Evolutionary conservation across 2,113 vertebrate genomes (phyloP).

Genomic region (Sphyrna mokarran): DNA sequence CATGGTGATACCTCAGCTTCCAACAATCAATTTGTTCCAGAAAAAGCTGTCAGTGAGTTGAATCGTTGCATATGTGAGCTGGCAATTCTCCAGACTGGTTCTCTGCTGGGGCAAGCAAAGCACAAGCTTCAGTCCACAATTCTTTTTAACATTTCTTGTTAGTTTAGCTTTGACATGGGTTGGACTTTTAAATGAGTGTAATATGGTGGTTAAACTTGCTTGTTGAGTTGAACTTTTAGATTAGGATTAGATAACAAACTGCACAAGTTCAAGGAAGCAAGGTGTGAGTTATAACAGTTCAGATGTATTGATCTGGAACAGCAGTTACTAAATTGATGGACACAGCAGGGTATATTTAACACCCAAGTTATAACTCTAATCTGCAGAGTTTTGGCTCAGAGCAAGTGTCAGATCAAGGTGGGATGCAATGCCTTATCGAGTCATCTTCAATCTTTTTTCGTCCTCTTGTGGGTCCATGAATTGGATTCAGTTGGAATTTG

Average conservation of each 20-base stretch:
- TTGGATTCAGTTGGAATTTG: too few species aligned
- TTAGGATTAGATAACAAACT: neutral
- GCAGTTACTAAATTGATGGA: neutral
- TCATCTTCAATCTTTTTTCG: too few species aligned
- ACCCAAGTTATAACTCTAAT: neutral
- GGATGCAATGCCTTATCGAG: too few species aligned
- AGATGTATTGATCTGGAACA: neutral
- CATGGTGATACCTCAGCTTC: neutral
- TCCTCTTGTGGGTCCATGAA: too few species aligned
- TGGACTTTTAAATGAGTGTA: neutral
- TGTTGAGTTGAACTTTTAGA: neutral
- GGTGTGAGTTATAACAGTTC: neutral
- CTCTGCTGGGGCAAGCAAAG: neutral
- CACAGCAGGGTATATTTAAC: neutral
- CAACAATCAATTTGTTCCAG: neutral
- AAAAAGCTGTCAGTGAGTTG: neutral
- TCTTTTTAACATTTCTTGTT: neutral
- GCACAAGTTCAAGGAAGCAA: neutral
- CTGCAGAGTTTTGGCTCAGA: neutral
- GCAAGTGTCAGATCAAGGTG: too few species aligned
- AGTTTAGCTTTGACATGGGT: neutral
- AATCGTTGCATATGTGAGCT: neutral
- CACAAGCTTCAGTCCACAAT: neutral
- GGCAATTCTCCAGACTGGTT: neutral
- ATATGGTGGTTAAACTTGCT: neutral